Evolutionary conservation across 2,888 invertebrate species (phyloP).

Genomic region (Electrophaes corylata): DNA sequence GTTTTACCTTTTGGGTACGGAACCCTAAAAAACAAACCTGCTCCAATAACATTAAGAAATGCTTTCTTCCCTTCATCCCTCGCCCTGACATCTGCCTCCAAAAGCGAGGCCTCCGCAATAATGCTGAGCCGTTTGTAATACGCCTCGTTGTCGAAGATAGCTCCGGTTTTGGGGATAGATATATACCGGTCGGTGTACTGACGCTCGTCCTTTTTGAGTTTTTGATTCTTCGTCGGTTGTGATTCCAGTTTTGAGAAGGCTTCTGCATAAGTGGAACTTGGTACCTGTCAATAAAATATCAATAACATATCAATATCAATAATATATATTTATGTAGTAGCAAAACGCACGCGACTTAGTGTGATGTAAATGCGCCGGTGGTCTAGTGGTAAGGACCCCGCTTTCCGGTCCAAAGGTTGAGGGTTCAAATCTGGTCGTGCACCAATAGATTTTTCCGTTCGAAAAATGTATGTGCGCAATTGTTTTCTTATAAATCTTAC

Average conservation of each 20-base stretch:
- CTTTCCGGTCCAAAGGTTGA: too few relatives aligned
- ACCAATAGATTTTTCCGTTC: too few relatives aligned
- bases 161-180: slow-evolving; percentile 39
- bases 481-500: too few relatives aligned
- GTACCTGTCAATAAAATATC: slow-evolving; percentile 45
- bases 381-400: too few relatives aligned
- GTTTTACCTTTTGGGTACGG: too few relatives aligned
- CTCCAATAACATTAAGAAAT: slow-evolving; percentile 86
- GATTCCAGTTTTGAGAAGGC: slow-evolving; percentile 40
- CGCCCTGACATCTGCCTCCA: slow-evolving; percentile 86
- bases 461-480: too few relatives aligned
- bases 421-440: too few relatives aligned
- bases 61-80: slow-evolving; percentile 75
- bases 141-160: slow-evolving; percentile 66
- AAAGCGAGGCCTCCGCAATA: slow-evolving; percentile 84
- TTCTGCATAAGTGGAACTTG: slow-evolving; percentile 50
- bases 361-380: too few relatives aligned
- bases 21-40: too few relatives aligned
- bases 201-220: slow-evolving; percentile 48
- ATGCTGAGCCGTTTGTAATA: slow-evolving; percentile 81
- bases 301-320: too few relatives aligned
- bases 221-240: slow-evolving; percentile 33
- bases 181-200: slow-evolving; percentile 63
- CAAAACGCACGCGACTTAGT: too few relatives aligned
- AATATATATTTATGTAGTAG: too few relatives aligned